Base-by-base conservation (phyloP, 2,797 vertebrate species). In the Phoxinus dragarum region DNA sequence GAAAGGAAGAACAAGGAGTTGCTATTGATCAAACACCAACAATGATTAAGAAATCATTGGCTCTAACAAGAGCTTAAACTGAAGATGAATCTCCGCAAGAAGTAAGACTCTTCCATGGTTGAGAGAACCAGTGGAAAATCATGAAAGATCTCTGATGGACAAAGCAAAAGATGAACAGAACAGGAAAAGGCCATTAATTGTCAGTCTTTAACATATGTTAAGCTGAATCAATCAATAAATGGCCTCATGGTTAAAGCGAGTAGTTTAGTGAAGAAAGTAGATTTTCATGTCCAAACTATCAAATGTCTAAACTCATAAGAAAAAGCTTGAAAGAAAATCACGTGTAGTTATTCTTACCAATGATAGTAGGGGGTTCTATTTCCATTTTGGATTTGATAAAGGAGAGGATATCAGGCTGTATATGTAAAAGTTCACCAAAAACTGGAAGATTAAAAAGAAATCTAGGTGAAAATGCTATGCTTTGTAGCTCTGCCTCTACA, bases 381-480 rank as follows among this genome's bases (percentile, higher is more conserved):
- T 79, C 89, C 90, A 94, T 91, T 88, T 92, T 89, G 36, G 91
- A 90, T 84, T 92, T 88, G 83, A 95, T 88, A 91, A 95, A 94
- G 76, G 91, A 91, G 77, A 93, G 91, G 83, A 94, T 90, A 78
- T 94, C 91, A n/a, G 93, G 90, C 88, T 94, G 94, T 90, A 95
- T 88, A 56, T 92, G 93, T 85, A 94, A 92, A 90, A 95, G 92
- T 92, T 95, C 94, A 86, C 93, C 93, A 92, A 93, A 94, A 83
- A 92, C 76, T 56, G 93, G 88, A 81, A 95, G 84, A 87, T 92
- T 92, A 82, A 92, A 95, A 89, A 93, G 90, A 64, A 96, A 94
- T 88, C 86, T 90, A 72, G 91, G 67, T 59, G 93, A 93, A 68
- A 89, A 91, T 11, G 94, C 93, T 64, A 95, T 94, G 88, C 89